phyloP scores from a whole-genome alignment of 92 coral and sea anemone species.

The Zoanthus gigantus region DNA sequence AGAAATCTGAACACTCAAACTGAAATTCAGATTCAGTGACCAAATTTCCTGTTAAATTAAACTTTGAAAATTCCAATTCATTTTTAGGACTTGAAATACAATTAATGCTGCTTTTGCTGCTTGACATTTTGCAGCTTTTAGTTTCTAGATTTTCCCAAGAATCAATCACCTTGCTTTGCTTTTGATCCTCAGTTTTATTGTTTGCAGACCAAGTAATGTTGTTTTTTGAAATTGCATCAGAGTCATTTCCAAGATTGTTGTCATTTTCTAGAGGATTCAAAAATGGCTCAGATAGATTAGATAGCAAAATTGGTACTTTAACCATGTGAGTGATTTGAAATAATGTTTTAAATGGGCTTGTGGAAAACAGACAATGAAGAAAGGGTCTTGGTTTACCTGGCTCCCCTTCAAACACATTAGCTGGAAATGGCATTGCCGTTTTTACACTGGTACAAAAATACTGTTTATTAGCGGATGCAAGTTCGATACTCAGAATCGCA shows the following conservation, averaged over 20 bases:
- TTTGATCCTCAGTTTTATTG: not conserved
- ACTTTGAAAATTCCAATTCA: slow-evolving; percentile 76
- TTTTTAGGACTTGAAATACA: slow-evolving; percentile 25
- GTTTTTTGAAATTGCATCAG: not conserved
- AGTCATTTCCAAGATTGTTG: not conserved
- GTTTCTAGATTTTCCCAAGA: slow-evolving; percentile 36
- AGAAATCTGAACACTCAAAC: slow-evolving; percentile 59
- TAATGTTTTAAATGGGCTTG: slow-evolving; percentile 83
- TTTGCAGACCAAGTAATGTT: not conserved
- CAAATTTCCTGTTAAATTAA: slow-evolving; percentile 81
- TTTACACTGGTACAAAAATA: slow-evolving; percentile 73
- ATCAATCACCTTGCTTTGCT: slow-evolving; percentile 7
- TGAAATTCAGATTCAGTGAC: slow-evolving; percentile 57
- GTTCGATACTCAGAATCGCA: slow-evolving; percentile 92
- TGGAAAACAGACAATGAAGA: slow-evolving; percentile 81
- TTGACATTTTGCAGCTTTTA: not conserved
- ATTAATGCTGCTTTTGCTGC: slow-evolving; percentile 1
- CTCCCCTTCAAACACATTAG: slow-evolving; percentile 73
- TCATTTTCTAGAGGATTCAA: not conserved
- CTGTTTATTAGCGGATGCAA: slow-evolving; percentile 81
- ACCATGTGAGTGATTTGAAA: slow-evolving; percentile 50
- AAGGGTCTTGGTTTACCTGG: slow-evolving; percentile 80
- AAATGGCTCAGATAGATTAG: not conserved
- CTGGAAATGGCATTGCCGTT: slow-evolving; percentile 59
- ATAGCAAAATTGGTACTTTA: slow-evolving; percentile 36